Base-by-base conservation (phyloP, 2,888 invertebrate genomes). In the Cantharis rufa region DNA sequence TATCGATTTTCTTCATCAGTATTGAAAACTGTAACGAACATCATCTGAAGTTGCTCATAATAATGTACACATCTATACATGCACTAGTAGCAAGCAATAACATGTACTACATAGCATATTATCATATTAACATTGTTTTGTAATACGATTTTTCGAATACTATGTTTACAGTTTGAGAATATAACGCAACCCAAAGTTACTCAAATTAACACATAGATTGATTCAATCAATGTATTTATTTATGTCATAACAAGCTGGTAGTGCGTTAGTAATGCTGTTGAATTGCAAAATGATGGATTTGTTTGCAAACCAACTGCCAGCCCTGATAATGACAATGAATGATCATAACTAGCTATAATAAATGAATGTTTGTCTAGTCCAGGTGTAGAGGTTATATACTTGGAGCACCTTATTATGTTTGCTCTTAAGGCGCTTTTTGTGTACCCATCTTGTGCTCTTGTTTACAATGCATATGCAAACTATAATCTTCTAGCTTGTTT, bases 281-380 rank as follows among this genome's bases (percentile, higher is more conserved):
- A 66, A 66, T 66, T 15, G 74, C 64, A 63, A 69, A 71, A 74
- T 71, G 77, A 74, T 77, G 69, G 62, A 77, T 77, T 71, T 75
- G 75, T 77, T 77, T 78, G 74, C 70, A 78, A 71, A 80, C 78
- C 72, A 76, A 77, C 76, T 80, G 80, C 78, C 80, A 74, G 74
- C 69, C 48, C 32, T 79, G 76, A 77, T 79, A 79, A 80, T 76
- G 80, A 80, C 80, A 80, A 79, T 80, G 77, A 80, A 79, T 80
- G 78, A 80, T 79, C 78, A 79, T 79, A 80, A 78, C 80, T 77
- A 75, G 72, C 64, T 75, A 77, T 79, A 78, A 80, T 78, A 77
- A 77, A 80, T 80, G 75, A 71, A 18, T 75, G 78, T 80, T 78
- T 77, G 73, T 73, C 64, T 71, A 77, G 77, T 71, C 69, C 77